Conservation (phyloP, 1,140 invertebrate genomes). For the Saccostrea glomerata region DNA sequence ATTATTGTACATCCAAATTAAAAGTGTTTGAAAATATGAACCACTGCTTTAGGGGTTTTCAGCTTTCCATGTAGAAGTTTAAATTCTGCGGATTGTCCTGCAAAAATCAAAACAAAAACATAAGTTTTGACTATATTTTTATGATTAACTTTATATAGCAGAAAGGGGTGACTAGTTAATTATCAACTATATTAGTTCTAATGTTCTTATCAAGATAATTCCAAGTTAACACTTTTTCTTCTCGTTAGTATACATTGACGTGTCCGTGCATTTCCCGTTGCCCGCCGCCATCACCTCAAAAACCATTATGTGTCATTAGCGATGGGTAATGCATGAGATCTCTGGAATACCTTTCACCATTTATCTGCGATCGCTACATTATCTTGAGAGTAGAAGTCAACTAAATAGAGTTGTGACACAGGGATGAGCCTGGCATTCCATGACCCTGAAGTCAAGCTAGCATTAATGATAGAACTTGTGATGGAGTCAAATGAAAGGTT, state of each 20-base stretch:
- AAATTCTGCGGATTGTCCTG: no score
- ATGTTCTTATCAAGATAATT: not conserved
- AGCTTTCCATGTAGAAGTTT: no score
- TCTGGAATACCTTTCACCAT: constrained; percentile 9
- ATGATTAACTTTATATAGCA: not conserved
- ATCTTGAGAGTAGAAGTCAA: not conserved
- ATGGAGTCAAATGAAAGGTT: not conserved
- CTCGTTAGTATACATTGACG: constrained; percentile 17
- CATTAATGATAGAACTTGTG: not conserved
- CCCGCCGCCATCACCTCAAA: not conserved
- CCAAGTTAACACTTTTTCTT: not conserved
- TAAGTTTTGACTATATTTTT: no score
- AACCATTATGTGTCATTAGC: constrained; percentile 30
- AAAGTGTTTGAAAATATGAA: no score
- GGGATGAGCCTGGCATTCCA: not conserved
- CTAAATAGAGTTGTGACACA: not conserved
- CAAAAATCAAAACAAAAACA: no score
- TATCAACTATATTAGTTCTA: not conserved
- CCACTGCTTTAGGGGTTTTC: no score
- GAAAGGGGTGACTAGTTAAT: not conserved
- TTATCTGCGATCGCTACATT: constrained; percentile 5
- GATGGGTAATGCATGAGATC: not conserved
- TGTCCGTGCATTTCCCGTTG: not conserved
- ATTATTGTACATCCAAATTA: no score
- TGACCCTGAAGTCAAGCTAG: not conserved